Evolutionary conservation across 2,888 invertebrate species (phyloP).

Genomic region (Myopa testacea): DNA sequence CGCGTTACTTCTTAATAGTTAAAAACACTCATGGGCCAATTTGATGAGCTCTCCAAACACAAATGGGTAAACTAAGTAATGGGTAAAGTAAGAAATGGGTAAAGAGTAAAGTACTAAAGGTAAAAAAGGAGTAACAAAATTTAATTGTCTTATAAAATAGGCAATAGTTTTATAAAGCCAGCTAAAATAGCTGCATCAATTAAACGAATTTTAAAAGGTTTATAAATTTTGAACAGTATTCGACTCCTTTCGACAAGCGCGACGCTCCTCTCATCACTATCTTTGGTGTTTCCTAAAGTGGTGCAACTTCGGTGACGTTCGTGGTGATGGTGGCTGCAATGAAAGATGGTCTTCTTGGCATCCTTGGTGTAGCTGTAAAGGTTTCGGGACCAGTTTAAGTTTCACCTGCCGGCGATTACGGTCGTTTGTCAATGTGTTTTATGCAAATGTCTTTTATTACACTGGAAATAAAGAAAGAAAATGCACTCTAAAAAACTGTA

Average conservation of each 20-base stretch:
- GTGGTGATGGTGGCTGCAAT: too few relatives aligned
- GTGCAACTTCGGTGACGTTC: background rate
- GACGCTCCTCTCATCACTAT: background rate
- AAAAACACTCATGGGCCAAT: too few relatives aligned
- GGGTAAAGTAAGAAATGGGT: background rate
- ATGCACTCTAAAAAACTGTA: too few relatives aligned
- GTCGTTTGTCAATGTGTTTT: conserved; percentile 39
- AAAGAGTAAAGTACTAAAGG: background rate
- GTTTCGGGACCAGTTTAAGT: conserved; percentile 21
- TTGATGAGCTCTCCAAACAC: too few relatives aligned
- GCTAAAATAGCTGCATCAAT: background rate
- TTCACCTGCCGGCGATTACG: conserved; percentile 40
- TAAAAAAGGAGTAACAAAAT: background rate
- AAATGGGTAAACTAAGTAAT: background rate
- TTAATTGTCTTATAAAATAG: too few relatives aligned
- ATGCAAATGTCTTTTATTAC: conserved; percentile 28
- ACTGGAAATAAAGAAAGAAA: background rate
- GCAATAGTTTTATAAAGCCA: too few relatives aligned
- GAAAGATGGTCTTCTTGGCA: background rate
- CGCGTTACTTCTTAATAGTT: too few relatives aligned
- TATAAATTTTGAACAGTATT: background rate
- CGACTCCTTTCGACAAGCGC: too few relatives aligned
- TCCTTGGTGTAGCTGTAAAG: conserved; percentile 9
- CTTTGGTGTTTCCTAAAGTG: background rate
- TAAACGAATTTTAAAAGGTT: background rate